Evolutionary conservation across 2,888 invertebrate genomes (phyloP).

Genomic region (Erebia epiphron): DNA sequence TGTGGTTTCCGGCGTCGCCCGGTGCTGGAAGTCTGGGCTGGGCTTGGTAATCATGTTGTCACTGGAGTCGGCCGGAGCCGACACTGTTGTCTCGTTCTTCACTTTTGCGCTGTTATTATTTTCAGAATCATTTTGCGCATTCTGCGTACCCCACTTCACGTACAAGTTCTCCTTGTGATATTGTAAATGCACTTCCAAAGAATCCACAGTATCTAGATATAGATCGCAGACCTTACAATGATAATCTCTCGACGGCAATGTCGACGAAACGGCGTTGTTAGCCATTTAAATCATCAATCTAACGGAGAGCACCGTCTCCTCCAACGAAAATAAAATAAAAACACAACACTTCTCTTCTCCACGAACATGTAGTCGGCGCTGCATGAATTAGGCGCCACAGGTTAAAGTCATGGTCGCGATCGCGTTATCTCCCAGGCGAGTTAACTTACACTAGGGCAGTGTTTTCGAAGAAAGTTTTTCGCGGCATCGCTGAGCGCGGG

Average conservation of each 20-base stretch:
- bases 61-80: conserved; percentile 89
- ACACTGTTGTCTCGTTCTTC: conserved; percentile 83
- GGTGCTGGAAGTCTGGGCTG: conserved; percentile 83
- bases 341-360: conserved; percentile 67
- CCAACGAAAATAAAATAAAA: conserved; percentile 81
- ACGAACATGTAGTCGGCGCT: conserved; percentile 72
- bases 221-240: conserved; percentile 90
- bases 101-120: conserved; percentile 86
- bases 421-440: conserved; percentile 57
- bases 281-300: conserved; percentile 81
- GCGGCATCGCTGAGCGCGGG: conserved; percentile 74
- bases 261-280: conserved; percentile 80
- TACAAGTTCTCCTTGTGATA: conserved; percentile 91
- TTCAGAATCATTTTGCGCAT: conserved; percentile 82
- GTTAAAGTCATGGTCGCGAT: conserved; percentile 68
- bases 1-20: conserved; percentile 83
- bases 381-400: conserved; percentile 68
- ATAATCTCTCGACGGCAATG: conserved; percentile 83
- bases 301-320: conserved; percentile 76
- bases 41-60: conserved; percentile 86
- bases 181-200: conserved; percentile 90
- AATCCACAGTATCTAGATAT: conserved; percentile 88
- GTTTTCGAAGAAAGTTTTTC: conserved; percentile 78
- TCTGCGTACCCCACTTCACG: conserved; percentile 87
- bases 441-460: conserved; percentile 65